Percentiles rank a stretch among this genome's conserved stretches.
Conservation (phyloP, 30 jellyfish, hydroid and myxozoan genomes). For the Nemopilema nomurai region DNA sequence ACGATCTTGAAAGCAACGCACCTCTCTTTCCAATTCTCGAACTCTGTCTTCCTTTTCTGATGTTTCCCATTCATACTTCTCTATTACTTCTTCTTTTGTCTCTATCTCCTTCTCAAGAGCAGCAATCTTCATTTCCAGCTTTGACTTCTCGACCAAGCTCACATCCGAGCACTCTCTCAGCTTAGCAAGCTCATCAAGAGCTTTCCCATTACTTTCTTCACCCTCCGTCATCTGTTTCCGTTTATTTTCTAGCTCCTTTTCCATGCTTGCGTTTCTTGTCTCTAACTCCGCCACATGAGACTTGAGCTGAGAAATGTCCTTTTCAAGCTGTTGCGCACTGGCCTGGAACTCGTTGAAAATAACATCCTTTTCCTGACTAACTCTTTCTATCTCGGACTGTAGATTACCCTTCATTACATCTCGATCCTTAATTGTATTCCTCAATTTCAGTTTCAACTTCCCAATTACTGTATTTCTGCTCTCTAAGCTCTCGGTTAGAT, state of each 20-base stretch:
- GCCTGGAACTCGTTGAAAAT: conserved; percentile 81
- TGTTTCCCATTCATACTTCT: conserved; percentile 61
- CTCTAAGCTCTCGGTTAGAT: conserved; percentile 25
- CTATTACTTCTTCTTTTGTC: conserved; percentile 36
- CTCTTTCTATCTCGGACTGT: conserved; percentile 80
- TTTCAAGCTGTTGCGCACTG: conserved; percentile 68
- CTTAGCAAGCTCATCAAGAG: background rate
- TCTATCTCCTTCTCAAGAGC: conserved; percentile 35
- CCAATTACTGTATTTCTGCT: conserved; percentile 79
- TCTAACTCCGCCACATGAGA: conserved; percentile 21
- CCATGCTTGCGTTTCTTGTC: background rate
- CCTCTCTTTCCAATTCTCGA: conserved; percentile 63
- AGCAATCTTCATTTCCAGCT: conserved; percentile 2
- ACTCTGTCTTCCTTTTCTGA: conserved; percentile 63
- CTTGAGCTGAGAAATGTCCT: conserved; percentile 10
- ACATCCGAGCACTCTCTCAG: background rate
- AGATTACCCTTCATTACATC: conserved; percentile 73
- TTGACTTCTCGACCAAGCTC: background rate
- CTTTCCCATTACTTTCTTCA: background rate
- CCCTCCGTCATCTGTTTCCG: background rate
- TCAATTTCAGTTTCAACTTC: conserved; percentile 80
- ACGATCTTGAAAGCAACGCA: conserved; percentile 22
- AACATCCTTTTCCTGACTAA: conserved; percentile 78
- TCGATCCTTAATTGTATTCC: conserved; percentile 75
- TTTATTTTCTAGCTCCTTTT: conserved; percentile 2